phyloP scores from a whole-genome alignment of 2,113 vertebrate genomes.

The Noturus placidus region DNA sequence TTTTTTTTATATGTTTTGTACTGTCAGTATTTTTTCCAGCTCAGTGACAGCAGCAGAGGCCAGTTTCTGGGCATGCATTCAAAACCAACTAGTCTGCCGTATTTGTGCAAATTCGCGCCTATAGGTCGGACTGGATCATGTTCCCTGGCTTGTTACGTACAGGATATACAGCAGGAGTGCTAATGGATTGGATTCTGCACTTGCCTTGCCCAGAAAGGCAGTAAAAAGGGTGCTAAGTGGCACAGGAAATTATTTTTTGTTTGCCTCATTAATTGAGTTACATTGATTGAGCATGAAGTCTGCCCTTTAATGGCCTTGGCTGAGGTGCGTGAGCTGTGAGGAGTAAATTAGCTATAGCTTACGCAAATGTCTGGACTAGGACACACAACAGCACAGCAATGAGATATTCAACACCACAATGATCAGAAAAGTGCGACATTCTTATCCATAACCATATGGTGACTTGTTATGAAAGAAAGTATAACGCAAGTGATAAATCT shows the following conservation, averaged over 20 bases:
- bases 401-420: not conserved
- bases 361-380: not conserved
- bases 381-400: not conserved
- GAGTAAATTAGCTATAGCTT: constrained; percentile 20
- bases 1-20: not conserved
- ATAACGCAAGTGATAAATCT: not conserved
- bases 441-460: not conserved
- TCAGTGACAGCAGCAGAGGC: not conserved
- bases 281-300: constrained; percentile 36
- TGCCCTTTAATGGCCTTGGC: constrained; percentile 42
- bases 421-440: not conserved
- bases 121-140: constrained; percentile 29
- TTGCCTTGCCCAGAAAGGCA: constrained; percentile 24
- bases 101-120: constrained; percentile 22
- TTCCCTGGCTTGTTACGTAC: constrained; percentile 27
- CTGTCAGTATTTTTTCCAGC: constrained; percentile 7
- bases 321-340: constrained; percentile 22
- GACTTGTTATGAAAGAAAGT: not conserved
- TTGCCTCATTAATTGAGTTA: constrained; percentile 47
- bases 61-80: constrained; percentile 18
- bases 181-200: constrained; percentile 37
- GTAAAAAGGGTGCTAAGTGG: constrained; percentile 42
- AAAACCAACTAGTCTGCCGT: constrained; percentile 16
- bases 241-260: constrained; percentile 39
- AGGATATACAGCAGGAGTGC: constrained; percentile 14